Evolutionary conservation across 2,888 invertebrate genomes (phyloP), one percentile per base, ranked within the genome.

Genomic region (Cerastoderma edule): DNA sequence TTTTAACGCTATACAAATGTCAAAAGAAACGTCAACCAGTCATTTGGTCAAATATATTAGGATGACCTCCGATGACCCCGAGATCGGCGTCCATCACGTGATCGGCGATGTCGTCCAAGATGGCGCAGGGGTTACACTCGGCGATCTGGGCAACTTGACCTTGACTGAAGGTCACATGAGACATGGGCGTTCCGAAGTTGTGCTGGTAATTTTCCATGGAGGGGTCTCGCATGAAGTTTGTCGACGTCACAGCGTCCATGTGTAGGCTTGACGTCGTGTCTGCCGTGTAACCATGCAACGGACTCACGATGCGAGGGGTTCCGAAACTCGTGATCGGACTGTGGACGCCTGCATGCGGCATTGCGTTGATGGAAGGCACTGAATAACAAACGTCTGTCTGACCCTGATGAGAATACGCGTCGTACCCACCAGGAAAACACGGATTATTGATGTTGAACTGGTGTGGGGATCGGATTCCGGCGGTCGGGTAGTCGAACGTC

Each of bases 231-330:
- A 85, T 76, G 54, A 72, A 85, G 64, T 82, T 79, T 73, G 85
- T 79, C 66, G 86, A 86, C 67, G 86, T 80, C 69, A 86, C 80
- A 64, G 84, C 80, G 60, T 86, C 86, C 44, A 80, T 67, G 35
- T 83, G 86, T 19, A 83, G 80, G 48, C 83, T 81, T n/a, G n/a
- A n/a, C n/a, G n/a, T n/a, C 53, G 79, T 81, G 54, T 82, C 80
- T 0, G 84, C 79, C 0, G 86, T 83, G 57, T 75, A 76, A 10
- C 83, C 84, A 39, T 86, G 86, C 10, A 86, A 56, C 0, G 86
- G 86, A 48, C 86, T 86, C 48, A 79, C 78, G 10, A 84, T 81
- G 48, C 84, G 71, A 60, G 82, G 80, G 19, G 75, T 72, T 53
- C 72, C 75, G 44, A 74, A 80, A 22, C 67, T 68, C n/a, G 70